Conservation (phyloP, 2,888 invertebrate genomes). For the Rhorus exstirpatorius region DNA sequence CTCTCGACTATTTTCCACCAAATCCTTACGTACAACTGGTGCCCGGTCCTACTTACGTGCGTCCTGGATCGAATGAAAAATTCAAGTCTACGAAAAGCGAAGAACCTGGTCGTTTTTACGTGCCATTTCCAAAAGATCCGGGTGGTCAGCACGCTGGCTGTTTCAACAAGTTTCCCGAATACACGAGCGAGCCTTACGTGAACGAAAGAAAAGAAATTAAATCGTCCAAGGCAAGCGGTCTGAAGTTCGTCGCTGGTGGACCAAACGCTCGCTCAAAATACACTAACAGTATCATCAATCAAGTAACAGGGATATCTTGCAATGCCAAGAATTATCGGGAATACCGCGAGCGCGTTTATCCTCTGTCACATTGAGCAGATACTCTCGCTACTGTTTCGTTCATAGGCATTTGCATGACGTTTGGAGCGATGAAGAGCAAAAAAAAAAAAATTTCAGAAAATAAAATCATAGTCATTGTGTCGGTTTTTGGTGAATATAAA, state of each 20-base stretch:
- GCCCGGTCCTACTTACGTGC: constrained; percentile 76
- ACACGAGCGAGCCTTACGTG: constrained; percentile 76
- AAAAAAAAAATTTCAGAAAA: background rate
- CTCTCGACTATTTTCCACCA: constrained; percentile 80
- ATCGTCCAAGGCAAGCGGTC: constrained; percentile 2
- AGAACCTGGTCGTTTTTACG: constrained; percentile 71
- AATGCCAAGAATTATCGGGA: constrained; percentile 78
- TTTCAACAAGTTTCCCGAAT: constrained; percentile 83
- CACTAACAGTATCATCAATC: constrained; percentile 78
- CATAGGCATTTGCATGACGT: background rate
- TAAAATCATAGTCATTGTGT: too few relatives aligned
- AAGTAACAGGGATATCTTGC: constrained; percentile 79
- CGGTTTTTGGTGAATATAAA: too few relatives aligned
- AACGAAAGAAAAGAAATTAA: constrained; percentile 34
- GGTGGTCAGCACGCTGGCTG: constrained; percentile 85
- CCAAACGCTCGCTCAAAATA: constrained; percentile 77
- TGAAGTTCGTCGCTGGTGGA: constrained; percentile 74
- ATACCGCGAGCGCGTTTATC: constrained; percentile 78
- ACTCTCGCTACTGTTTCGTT: background rate
- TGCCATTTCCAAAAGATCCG: constrained; percentile 80
- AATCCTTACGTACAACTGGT: constrained; percentile 79
- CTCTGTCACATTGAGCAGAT: constrained; percentile 50
- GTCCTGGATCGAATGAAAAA: constrained; percentile 59
- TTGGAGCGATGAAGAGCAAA: background rate
- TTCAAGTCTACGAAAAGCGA: constrained; percentile 54